These are phyloP conservation scores for Burhinus oedicnemus DNA, from an alignment of 2,113 vertebrate genomes.

Conservation along the genomic window DNA sequence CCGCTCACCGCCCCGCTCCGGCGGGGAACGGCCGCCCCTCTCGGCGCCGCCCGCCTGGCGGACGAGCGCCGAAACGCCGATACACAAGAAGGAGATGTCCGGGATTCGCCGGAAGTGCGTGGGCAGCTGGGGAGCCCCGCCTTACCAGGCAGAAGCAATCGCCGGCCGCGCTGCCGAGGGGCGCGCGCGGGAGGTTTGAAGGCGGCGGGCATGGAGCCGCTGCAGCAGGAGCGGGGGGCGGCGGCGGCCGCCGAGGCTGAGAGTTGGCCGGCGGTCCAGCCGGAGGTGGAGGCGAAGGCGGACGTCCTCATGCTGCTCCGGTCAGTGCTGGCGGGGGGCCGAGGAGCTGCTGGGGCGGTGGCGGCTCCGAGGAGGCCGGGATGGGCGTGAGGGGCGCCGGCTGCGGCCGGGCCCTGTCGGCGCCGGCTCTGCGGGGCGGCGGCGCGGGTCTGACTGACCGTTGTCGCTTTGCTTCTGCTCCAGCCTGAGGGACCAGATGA, in stretches of 20 bases:
- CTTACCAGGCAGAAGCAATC: background rate
- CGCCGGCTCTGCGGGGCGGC: too few relatives aligned
- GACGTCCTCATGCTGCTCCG: background rate
- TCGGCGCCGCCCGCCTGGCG: background rate
- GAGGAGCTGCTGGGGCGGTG: background rate
- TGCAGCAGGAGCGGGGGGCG: fast-evolving
- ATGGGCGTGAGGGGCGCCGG: background rate
- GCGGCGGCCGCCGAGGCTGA: background rate
- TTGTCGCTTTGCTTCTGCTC: background rate
- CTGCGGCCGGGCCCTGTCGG: background rate
- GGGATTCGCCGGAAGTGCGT: background rate
- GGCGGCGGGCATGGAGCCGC: background rate
- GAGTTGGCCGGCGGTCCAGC: too few relatives aligned
- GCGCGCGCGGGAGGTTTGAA: background rate
- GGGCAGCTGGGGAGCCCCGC: too few relatives aligned
- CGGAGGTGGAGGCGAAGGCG: background rate
- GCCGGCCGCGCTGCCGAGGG: background rate
- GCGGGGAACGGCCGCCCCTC: background rate
- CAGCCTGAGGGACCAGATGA: slow-evolving; percentile 62
- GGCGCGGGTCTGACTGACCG: background rate
- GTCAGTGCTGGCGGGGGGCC: background rate
- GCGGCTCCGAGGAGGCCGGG: too few relatives aligned
- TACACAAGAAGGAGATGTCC: fast-evolving
- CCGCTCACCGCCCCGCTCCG: too few relatives aligned
- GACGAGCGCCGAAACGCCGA: background rate